Evolutionary conservation across 1,140 invertebrate genomes (phyloP).

Genomic region (Paraescarpia echinospica): DNA sequence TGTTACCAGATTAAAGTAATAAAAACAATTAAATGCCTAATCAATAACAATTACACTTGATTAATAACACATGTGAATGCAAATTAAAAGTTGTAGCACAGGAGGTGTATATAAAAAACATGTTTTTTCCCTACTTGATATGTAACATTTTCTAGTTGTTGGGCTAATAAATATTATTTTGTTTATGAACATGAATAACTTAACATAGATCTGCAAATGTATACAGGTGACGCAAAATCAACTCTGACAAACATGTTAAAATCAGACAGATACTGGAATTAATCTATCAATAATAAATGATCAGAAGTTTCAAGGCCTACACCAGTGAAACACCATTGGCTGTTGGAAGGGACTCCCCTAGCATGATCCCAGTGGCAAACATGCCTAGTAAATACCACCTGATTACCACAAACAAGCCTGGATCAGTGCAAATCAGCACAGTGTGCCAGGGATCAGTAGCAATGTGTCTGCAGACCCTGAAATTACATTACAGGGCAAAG

Average conservation of each 20-base stretch:
- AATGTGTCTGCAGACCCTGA: not conserved
- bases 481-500: not conserved
- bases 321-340: not conserved
- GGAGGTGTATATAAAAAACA: too few species aligned
- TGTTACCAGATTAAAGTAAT: too few species aligned
- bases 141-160: too few species aligned
- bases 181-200: too few species aligned
- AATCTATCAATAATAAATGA: not conserved
- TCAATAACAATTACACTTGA: too few species aligned
- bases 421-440: not conserved
- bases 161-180: too few species aligned
- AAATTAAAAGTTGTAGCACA: too few species aligned
- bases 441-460: not conserved
- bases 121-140: too few species aligned
- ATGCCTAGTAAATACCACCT: not conserved
- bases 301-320: not conserved
- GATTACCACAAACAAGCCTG: not conserved
- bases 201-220: too few species aligned
- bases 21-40: too few species aligned
- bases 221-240: not conserved
- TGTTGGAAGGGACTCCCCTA: not conserved
- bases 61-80: too few species aligned
- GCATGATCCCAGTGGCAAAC: not conserved
- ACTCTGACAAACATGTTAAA: not conserved
- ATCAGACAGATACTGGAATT: not conserved